Evolutionary conservation across 2,888 invertebrate species (phyloP), one percentile per base, ranked within the genome.

Genomic region (Frankliniella fusca): DNA sequence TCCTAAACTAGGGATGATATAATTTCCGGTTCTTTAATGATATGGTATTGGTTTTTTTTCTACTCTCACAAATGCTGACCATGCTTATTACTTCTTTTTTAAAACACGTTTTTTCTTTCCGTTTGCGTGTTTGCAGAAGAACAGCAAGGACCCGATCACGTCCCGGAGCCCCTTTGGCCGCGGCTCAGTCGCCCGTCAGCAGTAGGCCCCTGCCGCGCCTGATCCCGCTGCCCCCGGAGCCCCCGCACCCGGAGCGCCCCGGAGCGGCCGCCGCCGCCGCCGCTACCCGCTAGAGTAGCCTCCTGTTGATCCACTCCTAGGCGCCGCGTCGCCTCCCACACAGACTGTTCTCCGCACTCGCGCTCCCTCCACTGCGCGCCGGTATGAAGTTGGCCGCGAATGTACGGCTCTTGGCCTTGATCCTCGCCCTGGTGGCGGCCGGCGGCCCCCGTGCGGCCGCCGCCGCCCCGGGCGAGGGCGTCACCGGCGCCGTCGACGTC

Each of bases 141-240:
- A 76, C 70, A 76, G 70, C 70, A 76, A 76, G 70, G 70, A 76
- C 70, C 70, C 70, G 70, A 76, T 76, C 70, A 11, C 70, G 23
- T 9, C 38, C 27, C 70, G 70, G 23, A 9, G 27, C 27, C 70
- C 38, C n/a, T n/a, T 10, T 65, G n/a, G 65, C 20, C 65, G 65
- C n/a, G n/a, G 65, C 65, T 18, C n/a, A 9, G 50, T 50, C 54
- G 7, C 7, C 61, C 0, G 61, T 18, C 61, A 15, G 61, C 70
- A 27, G 70, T 76, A 76, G 70, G 70, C 27, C 70, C 12, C 11
- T 27, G 70, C 70, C 70, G 70, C 2, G 27, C 27, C 70, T 23
- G 70, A 23, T 27, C 70, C 70, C 23, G 70, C 27, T 27, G 23
- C 70, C 70, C 27, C 27, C 70, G 12, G 70, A 76, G 70, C 70